phyloP scores from a whole-genome alignment of 2,113 vertebrate species.

The Macrotis lagotis region DNA sequence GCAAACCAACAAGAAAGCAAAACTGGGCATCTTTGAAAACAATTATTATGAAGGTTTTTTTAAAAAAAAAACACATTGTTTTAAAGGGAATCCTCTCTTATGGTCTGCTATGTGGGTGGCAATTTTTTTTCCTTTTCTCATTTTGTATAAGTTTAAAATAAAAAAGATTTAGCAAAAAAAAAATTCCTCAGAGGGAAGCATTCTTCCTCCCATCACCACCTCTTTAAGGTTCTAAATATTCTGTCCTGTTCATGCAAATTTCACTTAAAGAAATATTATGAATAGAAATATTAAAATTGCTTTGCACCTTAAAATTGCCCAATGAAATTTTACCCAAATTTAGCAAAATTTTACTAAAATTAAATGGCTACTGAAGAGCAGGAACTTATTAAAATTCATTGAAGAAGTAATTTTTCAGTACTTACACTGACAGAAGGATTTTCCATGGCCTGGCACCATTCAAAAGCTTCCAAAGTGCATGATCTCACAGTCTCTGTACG shows the following conservation, averaged over 20 bases:
- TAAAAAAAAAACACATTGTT: too few species aligned
- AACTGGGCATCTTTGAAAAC: too few species aligned
- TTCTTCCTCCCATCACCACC: background rate
- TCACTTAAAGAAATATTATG: conserved; percentile 36
- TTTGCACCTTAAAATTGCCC: background rate
- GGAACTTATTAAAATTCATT: background rate
- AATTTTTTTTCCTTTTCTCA: too few species aligned
- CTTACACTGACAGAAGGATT: conserved; percentile 86
- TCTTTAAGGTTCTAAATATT: background rate
- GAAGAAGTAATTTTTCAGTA: conserved; percentile 36
- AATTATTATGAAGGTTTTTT: too few species aligned
- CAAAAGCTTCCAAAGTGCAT: conserved; percentile 90
- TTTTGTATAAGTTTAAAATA: too few species aligned
- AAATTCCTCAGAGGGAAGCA: background rate
- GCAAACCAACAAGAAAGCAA: too few species aligned
- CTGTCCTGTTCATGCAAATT: background rate
- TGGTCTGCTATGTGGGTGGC: too few species aligned
- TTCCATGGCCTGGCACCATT: conserved; percentile 93
- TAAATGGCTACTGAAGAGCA: background rate
- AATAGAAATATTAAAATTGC: conserved; percentile 6
- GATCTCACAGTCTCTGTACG: conserved; percentile 95
- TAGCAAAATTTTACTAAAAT: background rate
- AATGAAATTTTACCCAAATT: background rate
- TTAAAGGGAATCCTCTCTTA: too few species aligned
- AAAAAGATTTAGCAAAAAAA: background rate